Evolutionary conservation across 2,888 invertebrate genomes (phyloP).

Genomic region (Dynastes maya): DNA sequence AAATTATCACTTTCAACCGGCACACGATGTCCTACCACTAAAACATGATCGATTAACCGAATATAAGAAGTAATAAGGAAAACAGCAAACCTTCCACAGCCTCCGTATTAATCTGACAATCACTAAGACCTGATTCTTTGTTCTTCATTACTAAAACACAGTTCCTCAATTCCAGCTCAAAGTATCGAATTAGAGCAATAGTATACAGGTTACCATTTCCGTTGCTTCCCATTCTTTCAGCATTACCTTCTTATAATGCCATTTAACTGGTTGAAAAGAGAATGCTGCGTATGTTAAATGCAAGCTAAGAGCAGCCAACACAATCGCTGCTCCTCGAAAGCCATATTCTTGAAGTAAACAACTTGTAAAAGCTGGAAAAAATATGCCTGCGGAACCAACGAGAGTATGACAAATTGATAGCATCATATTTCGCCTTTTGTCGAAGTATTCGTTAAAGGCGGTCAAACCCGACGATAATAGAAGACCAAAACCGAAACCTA

Average conservation of each 20-base stretch:
- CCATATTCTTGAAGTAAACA: constrained; percentile 77
- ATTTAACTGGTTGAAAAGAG: constrained; percentile 83
- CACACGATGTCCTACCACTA: not conserved
- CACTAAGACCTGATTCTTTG: not conserved
- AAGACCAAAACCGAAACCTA: constrained; percentile 82
- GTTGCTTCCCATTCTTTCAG: not conserved
- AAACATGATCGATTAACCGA: not conserved
- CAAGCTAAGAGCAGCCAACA: constrained; percentile 79
- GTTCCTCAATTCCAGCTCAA: not conserved
- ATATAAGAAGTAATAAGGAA: not conserved
- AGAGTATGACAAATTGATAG: constrained; percentile 83
- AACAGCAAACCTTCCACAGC: not conserved
- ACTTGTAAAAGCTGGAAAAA: constrained; percentile 79
- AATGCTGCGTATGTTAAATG: constrained; percentile 81
- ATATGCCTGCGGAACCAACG: constrained; percentile 79
- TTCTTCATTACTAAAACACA: constrained; percentile 9
- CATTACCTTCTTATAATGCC: constrained; percentile 74
- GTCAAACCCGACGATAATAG: constrained; percentile 83
- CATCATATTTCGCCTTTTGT: constrained; percentile 79
- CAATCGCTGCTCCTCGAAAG: constrained; percentile 79
- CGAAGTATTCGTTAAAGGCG: constrained; percentile 83
- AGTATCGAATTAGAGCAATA: not conserved
- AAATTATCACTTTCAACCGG: not conserved
- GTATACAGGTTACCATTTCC: constrained; percentile 13
- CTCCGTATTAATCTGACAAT: not conserved